Base-by-base conservation (phyloP, 2,888 invertebrate species). In the Polyommatus icarus region DNA sequence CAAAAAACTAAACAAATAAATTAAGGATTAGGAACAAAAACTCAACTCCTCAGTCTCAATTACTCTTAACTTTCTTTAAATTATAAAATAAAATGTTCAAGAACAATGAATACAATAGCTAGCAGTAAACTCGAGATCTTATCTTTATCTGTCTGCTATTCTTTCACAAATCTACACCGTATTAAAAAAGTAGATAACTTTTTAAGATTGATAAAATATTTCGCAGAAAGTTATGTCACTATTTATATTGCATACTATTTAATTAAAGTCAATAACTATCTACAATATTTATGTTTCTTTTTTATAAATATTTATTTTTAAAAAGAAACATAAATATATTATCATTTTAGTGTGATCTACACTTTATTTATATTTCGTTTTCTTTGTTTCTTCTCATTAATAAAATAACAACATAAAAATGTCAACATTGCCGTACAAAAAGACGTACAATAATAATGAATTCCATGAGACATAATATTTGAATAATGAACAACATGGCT, bases 381-480 rank as follows among this genome's bases (percentile, higher is more conserved):
- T 10, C 3, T 46, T 46, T 46, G 46, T 46, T 46, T 46, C 1
- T 5, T 15, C 18, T 20, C 20, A 20, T 8, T 20, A 54, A 18
- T 59, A 20, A 15, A 20, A 59, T 61, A 32, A 29, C 1, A 67
- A 32, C 15, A 18, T 12, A 32, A 12, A 67, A 67, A 29, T 32
- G 32, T 29, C 24, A 67, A 61, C 61, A 61, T 12, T 3, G 24
- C 1, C 61, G 61, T 67, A 29, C 29, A 18, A 67, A 67, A 29
- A 67, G 12, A 29, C 29, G 15, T 67, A 67, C 67, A 67, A 24
- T 1, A 24, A 67, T 6, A 67, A 67, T 18, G 67, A 29, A 67
- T 67, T 67, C 29, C 15, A 32, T 67, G 29, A 67, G 67, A 67
- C 29, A 67, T 29, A 67, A 32, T 67, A 67, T 15, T 67, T 67